These are phyloP conservation scores for Lithobates pipiens DNA, from an alignment of 2,797 vertebrate species.

Conservation along the genomic window DNA sequence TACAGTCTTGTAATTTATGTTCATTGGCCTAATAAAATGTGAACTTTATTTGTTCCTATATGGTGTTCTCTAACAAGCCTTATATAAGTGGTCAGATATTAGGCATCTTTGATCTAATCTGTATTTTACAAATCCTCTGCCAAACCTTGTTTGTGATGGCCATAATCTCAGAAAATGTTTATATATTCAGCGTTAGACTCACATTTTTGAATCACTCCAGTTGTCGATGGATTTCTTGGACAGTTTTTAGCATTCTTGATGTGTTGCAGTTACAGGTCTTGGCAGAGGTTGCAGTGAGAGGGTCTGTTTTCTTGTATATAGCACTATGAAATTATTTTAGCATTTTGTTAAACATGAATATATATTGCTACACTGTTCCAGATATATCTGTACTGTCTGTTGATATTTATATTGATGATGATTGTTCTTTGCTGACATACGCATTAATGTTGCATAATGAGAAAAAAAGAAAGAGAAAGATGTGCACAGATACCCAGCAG, in stretches of 20 bases:
- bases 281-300: neutral
- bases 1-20: too few relatives aligned
- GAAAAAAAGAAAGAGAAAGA: neutral
- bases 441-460: neutral
- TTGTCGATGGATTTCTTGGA: neutral
- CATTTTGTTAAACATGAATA: neutral
- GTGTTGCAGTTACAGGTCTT: neutral
- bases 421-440: too few relatives aligned
- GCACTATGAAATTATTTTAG: neutral
- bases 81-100: too few relatives aligned
- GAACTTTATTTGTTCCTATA: too few relatives aligned
- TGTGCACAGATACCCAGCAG: conserved; percentile 43
- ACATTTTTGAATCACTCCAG: too few relatives aligned
- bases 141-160: too few relatives aligned
- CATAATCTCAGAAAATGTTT: too few relatives aligned
- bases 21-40: too few relatives aligned
- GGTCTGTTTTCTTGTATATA: neutral
- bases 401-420: neutral
- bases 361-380: neutral
- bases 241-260: neutral
- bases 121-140: too few relatives aligned
- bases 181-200: too few relatives aligned
- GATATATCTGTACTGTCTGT: neutral
- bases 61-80: too few relatives aligned
- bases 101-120: too few relatives aligned